Percentiles rank a stretch among this genome's conserved stretches.
Evolutionary conservation across 1,140 invertebrate species (phyloP).

Genomic region (Trichonephila clavipes): DNA sequence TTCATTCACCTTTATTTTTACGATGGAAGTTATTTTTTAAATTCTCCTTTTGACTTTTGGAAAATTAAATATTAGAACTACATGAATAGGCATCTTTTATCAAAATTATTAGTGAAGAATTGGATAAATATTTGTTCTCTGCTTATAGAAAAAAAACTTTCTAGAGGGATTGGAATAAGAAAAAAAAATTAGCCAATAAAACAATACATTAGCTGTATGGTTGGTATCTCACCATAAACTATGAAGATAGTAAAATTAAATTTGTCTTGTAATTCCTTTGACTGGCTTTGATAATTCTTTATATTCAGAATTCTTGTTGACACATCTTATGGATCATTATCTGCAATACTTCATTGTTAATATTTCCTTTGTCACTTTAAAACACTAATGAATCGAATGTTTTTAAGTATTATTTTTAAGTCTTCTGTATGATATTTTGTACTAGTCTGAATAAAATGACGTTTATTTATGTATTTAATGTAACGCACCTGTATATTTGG

Average conservation of each 20-base stretch:
- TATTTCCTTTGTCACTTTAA: not conserved
- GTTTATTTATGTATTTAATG: not conserved
- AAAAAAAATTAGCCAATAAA: not conserved
- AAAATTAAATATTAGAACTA: no score
- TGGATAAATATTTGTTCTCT: not conserved
- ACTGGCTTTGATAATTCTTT: not conserved
- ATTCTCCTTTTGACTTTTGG: no score
- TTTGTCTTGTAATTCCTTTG: not conserved
- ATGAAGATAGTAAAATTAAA: not conserved
- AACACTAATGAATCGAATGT: not conserved
- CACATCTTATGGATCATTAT: not conserved
- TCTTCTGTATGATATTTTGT: not conserved
- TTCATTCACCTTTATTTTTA: no score
- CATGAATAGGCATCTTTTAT: no score
- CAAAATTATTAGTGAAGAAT: no score
- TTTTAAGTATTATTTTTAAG: not conserved
- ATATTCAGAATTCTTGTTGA: not conserved
- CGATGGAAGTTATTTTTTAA: no score
- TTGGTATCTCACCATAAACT: not conserved
- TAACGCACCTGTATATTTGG: slow-evolving; percentile 6
- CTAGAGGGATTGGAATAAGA: not conserved
- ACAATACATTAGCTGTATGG: not conserved
- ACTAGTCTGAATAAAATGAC: not conserved
- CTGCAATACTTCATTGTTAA: not conserved
- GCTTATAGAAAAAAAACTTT: not conserved